Percentiles rank a stretch among this genome's conserved stretches.
Evolutionary conservation across 2,113 vertebrate genomes (phyloP).

Genomic region (Lonchura striata): DNA sequence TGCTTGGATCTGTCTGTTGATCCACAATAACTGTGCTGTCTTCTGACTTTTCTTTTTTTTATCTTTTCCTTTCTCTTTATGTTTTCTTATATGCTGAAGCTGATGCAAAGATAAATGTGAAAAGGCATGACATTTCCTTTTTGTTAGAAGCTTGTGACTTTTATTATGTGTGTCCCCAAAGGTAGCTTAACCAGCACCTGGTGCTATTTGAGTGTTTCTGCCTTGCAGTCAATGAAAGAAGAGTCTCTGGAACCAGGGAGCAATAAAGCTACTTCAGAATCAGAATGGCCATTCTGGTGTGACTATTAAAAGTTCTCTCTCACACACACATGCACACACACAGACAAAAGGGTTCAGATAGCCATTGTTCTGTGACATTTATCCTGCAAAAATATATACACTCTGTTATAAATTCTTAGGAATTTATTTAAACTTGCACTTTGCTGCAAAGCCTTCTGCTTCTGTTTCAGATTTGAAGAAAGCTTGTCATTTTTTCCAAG

Average conservation of each 20-base stretch:
- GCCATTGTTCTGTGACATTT: neutral
- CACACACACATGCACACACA: neutral
- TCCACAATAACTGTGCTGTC: neutral
- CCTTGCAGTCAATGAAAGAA: neutral
- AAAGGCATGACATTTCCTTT: conserved; percentile 42
- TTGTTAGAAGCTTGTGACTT: neutral
- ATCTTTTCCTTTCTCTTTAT: neutral
- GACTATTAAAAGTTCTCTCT: neutral
- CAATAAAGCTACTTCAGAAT: neutral
- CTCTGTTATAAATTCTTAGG: neutral
- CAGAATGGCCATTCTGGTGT: neutral
- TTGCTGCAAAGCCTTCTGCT: neutral
- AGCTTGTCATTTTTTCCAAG: neutral
- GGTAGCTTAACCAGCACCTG: conserved; percentile 12
- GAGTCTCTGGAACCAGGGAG: neutral
- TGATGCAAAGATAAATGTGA: conserved; percentile 28
- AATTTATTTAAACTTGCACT: neutral
- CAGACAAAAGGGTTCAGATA: neutral
- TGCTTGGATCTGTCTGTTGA: neutral
- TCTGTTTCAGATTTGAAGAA: conserved; percentile 6
- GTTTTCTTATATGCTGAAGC: neutral
- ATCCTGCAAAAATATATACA: neutral
- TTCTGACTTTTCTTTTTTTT: neutral
- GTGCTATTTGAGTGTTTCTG: neutral
- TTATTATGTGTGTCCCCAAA: neutral